Evolutionary conservation across 2,797 vertebrate species (phyloP), one percentile per base, ranked within the genome.

Genomic region (Sorex maritimensis): DNA sequence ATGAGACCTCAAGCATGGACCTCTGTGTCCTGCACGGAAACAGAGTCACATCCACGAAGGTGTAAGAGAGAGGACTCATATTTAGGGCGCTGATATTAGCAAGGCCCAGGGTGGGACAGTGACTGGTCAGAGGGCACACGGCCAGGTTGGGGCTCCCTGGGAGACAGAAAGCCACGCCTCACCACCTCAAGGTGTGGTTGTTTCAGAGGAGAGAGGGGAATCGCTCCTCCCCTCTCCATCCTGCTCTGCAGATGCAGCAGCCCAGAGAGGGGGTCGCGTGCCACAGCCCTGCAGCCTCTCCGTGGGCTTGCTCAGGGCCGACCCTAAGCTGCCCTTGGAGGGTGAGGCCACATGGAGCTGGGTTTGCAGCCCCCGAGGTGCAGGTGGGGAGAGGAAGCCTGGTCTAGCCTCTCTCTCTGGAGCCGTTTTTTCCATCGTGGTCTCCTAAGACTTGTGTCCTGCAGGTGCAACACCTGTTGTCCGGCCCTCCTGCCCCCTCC

Each of bases 401-500:
- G 0, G 28, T 9, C 11, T 19, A n/a, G 46, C 58, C 69, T 71
- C n/a, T 46, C 52, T 79, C 52, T 17, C 0, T 1, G 1, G 19
- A 73, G 69, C 68, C 90, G 93, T 91, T 96, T 96, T 94, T 95
- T 21, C 21, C 95, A 65, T 80, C 88, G 10, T 5, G 7, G 58
- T 44, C 84, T 93, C 90, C 88, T 41, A 28, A 63, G 90, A 81
- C 77, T 71, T 15, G 26, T 55, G 55, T 86, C 49, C 26, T 5
- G 24, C 71, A 77, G 73, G 71, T 15, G 41, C 82, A 7, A 0
- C 86, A 46, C 95, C 93, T 91, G 85, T 11, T 30, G 34, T 5
- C 38, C 91, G 2, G 0, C 95, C 91, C 88, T 55, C 46, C 13
- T 23, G 65, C 55, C 63, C 6, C 5, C 61, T 28, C 77, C 14